Evolutionary conservation across 1,140 invertebrate species (phyloP), one percentile per base, ranked within the genome.

Genomic region (Leptinotarsa defecta): DNA sequence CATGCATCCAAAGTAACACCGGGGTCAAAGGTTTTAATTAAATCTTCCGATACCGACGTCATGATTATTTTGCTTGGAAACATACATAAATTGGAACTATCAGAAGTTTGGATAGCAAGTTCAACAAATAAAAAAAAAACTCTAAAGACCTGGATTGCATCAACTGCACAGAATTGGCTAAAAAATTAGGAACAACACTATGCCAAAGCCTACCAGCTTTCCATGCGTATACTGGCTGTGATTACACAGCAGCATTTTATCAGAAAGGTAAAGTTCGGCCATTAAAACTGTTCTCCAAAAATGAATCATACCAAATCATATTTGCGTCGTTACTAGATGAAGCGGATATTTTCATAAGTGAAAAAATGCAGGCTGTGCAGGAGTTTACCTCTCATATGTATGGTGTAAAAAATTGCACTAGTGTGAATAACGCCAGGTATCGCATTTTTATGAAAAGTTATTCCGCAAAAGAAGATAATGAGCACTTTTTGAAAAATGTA

Each of bases 61-160:
- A 27, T 73, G 61, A 34, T 73, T 34, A 73, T 73, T 73, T 73
- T 73, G 61, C 20, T 73, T 48, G 71, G 71, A 73, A 64, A 73
- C 34, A 64, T 73, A 22, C 71, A 73, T 22, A 64, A 73, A 73
- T 20, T 73, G 19, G 15, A n/a, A 43, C 15, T 19, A 67, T 73
- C 71, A 34, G 61, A 64, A 64, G 34, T 71, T 71, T 71, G 70
- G 19, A 17, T 71, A 61, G 70, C 70, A 20, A 24, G 49, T 73
- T 43, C 71, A 64, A 27, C 71, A 43, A 73, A 34, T 73, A 73
- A 73, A 43, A 63, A 24, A 64, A 65, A 63, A 64, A 73, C 22
- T 24, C 20, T 13, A 27, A 73, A 73, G 22, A 63, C 61, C 61
- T 73, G 19, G 62, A 73, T 73, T 73, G 63, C 71, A 73, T 73